phyloP scores from a whole-genome alignment of 2,113 vertebrate genomes.

The Chaenocephalus aceratus region DNA sequence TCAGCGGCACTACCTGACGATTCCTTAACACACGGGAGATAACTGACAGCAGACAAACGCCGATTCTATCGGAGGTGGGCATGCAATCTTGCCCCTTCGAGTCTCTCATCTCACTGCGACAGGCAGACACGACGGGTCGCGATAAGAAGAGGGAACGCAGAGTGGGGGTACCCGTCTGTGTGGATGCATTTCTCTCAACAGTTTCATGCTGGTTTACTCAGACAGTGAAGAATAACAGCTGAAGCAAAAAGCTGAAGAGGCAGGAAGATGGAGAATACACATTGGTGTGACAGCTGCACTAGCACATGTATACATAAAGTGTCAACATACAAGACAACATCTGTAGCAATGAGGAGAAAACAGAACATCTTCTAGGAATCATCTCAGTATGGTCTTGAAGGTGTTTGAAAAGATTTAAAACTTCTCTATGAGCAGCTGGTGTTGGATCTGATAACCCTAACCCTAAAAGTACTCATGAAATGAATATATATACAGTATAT shows the following conservation, averaged over 20 bases:
- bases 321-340: slow-evolving; percentile 25
- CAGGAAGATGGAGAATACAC: slow-evolving; percentile 3
- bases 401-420: not conserved
- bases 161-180: slow-evolving; percentile 19
- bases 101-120: slow-evolving; percentile 52
- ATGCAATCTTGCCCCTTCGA: slow-evolving; percentile 53
- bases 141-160: slow-evolving; percentile 47
- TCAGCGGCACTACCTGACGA: slow-evolving; percentile 60
- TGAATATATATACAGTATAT: not conserved
- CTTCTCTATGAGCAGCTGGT: not conserved
- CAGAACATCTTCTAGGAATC: not conserved
- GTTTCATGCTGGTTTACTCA: slow-evolving; percentile 40
- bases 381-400: not conserved
- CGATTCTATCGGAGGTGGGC: slow-evolving; percentile 71
- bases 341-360: not conserved
- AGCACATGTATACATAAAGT: not conserved
- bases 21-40: slow-evolving; percentile 67
- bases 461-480: not conserved
- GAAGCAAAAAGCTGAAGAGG: slow-evolving; percentile 11
- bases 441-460: not conserved
- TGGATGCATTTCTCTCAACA: slow-evolving; percentile 29
- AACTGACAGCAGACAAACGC: slow-evolving; percentile 65
- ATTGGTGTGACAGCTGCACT: slow-evolving; percentile 26
- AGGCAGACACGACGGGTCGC: slow-evolving; percentile 37
- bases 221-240: slow-evolving; percentile 21